Evolutionary conservation across 2,113 vertebrate genomes (phyloP).

Genomic region (Syngnathus scovelli): DNA sequence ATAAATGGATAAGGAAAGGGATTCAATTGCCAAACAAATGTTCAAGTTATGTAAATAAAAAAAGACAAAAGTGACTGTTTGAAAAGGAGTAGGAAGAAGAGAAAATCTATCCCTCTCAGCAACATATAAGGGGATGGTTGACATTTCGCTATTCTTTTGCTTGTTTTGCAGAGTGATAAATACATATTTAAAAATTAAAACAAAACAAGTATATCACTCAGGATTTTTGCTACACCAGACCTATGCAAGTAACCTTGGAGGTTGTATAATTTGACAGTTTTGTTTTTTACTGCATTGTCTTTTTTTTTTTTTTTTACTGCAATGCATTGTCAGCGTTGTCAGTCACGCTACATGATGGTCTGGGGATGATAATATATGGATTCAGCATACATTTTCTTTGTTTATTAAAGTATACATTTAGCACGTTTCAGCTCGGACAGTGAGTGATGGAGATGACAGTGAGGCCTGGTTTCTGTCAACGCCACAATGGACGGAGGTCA

Average conservation of each 20-base stretch:
- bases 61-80: neutral
- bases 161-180: constrained; percentile 4
- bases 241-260: neutral
- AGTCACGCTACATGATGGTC: neutral
- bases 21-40: no score
- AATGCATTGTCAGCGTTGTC: neutral
- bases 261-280: constrained; percentile 2
- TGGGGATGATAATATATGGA: neutral
- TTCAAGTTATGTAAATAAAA: no score
- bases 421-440: constrained; percentile 12
- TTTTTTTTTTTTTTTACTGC: neutral
- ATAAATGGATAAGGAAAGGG: constrained; percentile 7
- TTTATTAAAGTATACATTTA: constrained; percentile 1
- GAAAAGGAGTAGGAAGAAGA: neutral
- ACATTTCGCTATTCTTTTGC: constrained; percentile 18
- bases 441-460: constrained; percentile 47
- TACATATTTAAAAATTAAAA: constrained; percentile 2
- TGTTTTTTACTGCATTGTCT: no score
- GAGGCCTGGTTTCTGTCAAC: constrained; percentile 55
- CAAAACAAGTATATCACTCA: constrained; percentile 6
- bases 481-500: constrained; percentile 45
- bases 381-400: neutral
- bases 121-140: no score
- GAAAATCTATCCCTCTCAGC: neutral
- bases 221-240: neutral